Conservation (phyloP, 2,888 invertebrate genomes). For the Plemyria rubiginata region DNA sequence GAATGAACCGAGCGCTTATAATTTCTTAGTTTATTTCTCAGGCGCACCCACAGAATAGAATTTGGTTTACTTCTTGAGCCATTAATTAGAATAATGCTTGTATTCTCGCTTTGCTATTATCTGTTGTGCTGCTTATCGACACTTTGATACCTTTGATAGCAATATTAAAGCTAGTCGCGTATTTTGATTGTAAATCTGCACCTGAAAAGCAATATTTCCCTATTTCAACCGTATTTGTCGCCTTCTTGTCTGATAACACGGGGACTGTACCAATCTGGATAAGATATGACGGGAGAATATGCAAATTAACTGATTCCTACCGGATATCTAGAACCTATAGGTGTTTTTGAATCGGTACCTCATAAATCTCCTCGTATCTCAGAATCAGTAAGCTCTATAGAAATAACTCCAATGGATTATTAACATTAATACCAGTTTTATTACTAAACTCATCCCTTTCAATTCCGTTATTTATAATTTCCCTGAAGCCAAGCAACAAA, state of each 20-base stretch:
- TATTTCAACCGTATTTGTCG: slow-evolving; percentile 19
- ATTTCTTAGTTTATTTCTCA: slow-evolving; percentile 63
- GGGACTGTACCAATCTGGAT: slow-evolving; percentile 17
- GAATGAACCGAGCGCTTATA: slow-evolving; percentile 45
- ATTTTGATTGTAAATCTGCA: slow-evolving; percentile 26
- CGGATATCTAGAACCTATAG: slow-evolving; percentile 2
- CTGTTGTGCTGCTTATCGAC: slow-evolving; percentile 34
- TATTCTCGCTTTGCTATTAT: slow-evolving; percentile 34
- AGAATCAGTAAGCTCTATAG: slow-evolving; percentile 23
- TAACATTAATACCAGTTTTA: slow-evolving; percentile 27
- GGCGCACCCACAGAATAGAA: slow-evolving; percentile 46
- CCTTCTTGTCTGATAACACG: slow-evolving; percentile 10
- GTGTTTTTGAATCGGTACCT: background rate
- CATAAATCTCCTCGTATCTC: slow-evolving; percentile 1
- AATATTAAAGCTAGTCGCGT: slow-evolving; percentile 22
- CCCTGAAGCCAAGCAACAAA: slow-evolving; percentile 29
- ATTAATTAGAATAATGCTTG: slow-evolving; percentile 41
- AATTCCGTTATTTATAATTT: slow-evolving; percentile 39
- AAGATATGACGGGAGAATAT: slow-evolving; percentile 23
- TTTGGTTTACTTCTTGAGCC: slow-evolving; percentile 33
- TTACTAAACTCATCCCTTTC: slow-evolving; percentile 31
- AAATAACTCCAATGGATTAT: slow-evolving; percentile 32
- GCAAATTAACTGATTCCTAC: slow-evolving; percentile 25
- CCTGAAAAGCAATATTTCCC: slow-evolving; percentile 22
- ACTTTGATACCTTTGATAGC: slow-evolving; percentile 35